Base-by-base conservation (phyloP, 2,797 vertebrate genomes). In the Falco peregrinus region DNA sequence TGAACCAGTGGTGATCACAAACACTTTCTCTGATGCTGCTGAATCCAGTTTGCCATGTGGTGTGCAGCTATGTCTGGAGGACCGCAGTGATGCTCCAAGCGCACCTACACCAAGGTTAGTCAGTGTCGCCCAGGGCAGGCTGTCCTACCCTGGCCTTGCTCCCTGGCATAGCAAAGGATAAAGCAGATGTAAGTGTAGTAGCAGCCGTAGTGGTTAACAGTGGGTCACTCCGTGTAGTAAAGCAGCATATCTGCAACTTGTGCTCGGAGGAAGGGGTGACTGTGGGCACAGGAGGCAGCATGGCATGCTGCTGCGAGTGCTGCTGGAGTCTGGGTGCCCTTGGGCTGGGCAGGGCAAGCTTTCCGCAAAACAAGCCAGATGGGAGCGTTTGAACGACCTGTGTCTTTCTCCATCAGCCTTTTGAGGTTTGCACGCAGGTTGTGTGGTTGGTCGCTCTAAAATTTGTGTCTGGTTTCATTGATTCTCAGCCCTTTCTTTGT, bases 211-310 rank as follows among this genome's bases (percentile, higher is more conserved):
- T 21, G 24, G 47, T 45, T 37, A 39, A 26, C 45, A n/a, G 22
- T 4, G 48, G 35, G 16, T 41, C 26, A 2, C 21, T 71, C 17
- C 10, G 35, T 37, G 63, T 59, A 4, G 25, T 6, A 15, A n/a
- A 51, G 61, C 53, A 41, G 35, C 1, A 3, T 12, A 6, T 31
- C 37, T 57, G 26, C 41, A 12, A 3, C 35, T 50, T 33, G 2
- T 21, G 35, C 37, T 35, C 12, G 29, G 28, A 59, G 37, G 47
- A 26, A 9, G 37, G 54, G 28, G 16, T 10, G 70, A 7, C 59
- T 0, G 0, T 16, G 59, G 17, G 33, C 3, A 5, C 2, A 3
- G 9, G 15, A 20, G 28, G n/a, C 26, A n/a, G 50, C 0, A 0
- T 25, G 35, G 22, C 6, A 16, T 28, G 81, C 57, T 22, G 37